phyloP scores from a whole-genome alignment of 2,888 invertebrate genomes.

The Exephanes ischioxanthus region DNA sequence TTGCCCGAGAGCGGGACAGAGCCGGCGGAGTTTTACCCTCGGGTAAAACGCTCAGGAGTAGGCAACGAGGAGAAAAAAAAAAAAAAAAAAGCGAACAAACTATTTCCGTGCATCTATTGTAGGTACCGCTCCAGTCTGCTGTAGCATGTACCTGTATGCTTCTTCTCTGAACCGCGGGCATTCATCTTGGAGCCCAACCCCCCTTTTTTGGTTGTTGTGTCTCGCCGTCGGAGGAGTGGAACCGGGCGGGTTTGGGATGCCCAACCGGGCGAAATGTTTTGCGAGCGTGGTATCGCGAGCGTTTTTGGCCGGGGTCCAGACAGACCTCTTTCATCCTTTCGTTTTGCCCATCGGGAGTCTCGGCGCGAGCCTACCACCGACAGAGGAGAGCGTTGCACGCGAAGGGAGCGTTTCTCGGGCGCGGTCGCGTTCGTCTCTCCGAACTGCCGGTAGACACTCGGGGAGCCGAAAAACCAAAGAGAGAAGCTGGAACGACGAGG shows the following conservation, averaged over 20 bases:
- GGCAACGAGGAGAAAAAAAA: slow-evolving; percentile 3
- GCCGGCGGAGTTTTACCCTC: not conserved
- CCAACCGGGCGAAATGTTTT: slow-evolving; percentile 65
- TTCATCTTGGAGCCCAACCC: slow-evolving; percentile 43
- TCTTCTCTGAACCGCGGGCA: slow-evolving; percentile 28
- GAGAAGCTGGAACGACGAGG: slow-evolving; percentile 1
- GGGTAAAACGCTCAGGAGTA: not conserved
- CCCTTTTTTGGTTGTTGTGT: slow-evolving; percentile 31
- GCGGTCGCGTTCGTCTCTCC: slow-evolving; percentile 13
- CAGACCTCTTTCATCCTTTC: slow-evolving; percentile 65
- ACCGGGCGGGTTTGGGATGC: slow-evolving; percentile 22
- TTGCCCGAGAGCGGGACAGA: not conserved
- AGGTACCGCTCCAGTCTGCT: slow-evolving; percentile 36
- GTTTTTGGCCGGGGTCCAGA: slow-evolving; percentile 67
- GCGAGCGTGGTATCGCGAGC: slow-evolving; percentile 64
- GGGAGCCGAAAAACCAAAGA: slow-evolving; percentile 34
- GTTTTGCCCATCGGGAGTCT: slow-evolving; percentile 45
- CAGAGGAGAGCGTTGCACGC: slow-evolving; percentile 16
- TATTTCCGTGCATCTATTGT: slow-evolving; percentile 50
- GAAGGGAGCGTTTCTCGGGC: slow-evolving; percentile 6
- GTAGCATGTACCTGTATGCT: slow-evolving; percentile 23
- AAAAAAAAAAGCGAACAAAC: slow-evolving; percentile 15
- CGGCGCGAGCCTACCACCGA: slow-evolving; percentile 9
- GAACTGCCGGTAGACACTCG: slow-evolving; percentile 10
- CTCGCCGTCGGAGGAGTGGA: slow-evolving; percentile 25